Conservation (phyloP, 2,888 invertebrate genomes). For the Argynnis bischoffii region DNA sequence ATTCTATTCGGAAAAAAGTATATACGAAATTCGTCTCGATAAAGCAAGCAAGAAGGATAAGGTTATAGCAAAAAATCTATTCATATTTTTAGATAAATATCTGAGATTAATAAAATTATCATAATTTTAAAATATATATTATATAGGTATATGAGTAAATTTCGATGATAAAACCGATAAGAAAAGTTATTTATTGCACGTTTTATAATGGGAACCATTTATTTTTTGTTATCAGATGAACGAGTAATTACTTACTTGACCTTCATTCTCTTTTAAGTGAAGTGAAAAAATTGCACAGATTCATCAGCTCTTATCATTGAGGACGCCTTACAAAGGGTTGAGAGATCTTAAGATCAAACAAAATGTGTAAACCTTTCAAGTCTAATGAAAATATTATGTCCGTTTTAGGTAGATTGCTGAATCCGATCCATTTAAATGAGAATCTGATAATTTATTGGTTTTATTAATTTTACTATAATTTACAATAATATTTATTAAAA, state of each 20-base stretch:
- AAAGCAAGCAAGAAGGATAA: no score
- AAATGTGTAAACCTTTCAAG: slow-evolving; percentile 18
- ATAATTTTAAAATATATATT: no score
- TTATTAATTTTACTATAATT: no score
- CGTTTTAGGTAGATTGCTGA: background rate
- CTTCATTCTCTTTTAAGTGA: slow-evolving; percentile 30
- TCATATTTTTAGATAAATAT: no score
- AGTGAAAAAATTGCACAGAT: slow-evolving; percentile 27
- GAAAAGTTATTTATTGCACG: slow-evolving; percentile 1
- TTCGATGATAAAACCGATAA: no score
- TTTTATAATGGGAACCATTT: slow-evolving; percentile 22
- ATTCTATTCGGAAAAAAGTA: no score
- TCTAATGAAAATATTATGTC: slow-evolving; percentile 15
- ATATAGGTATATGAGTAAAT: no score
- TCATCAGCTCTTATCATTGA: slow-evolving; percentile 31
- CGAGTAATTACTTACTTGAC: slow-evolving; percentile 29
- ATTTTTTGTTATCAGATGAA: slow-evolving; percentile 29
- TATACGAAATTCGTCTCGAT: no score
- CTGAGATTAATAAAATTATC: no score
- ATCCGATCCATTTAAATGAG: background rate
- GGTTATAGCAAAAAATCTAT: no score
- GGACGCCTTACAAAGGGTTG: slow-evolving; percentile 17
- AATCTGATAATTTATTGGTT: background rate
- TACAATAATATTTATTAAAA: no score
- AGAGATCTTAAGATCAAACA: slow-evolving; percentile 10